Evolutionary conservation across 2,113 vertebrate species (phyloP), one percentile per base, ranked within the genome.

Genomic region (Cepphus grylle): DNA sequence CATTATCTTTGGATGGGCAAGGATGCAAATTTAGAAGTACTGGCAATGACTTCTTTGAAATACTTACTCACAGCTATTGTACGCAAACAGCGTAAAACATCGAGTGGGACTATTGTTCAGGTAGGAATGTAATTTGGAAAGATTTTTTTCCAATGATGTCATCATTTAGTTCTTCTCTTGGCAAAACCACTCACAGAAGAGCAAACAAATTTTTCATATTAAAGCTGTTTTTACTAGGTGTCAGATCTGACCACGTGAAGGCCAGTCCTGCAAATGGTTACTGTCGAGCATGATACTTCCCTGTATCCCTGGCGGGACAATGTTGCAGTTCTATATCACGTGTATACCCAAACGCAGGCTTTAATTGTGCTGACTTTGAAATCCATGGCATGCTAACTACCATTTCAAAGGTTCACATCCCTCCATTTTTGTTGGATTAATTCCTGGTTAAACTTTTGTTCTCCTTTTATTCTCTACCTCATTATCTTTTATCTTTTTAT

Each of bases 381-480:
- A 36, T 73, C 40, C 34, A 0, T 36, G 83, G 45, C 66, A 85
- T 62, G 62, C 58, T 42, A 52, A 32, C 12, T 74, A 42, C 72
- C 47, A 17, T 63, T 70, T 87, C 73, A 62, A 88, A 80, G 66
- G 49, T 62, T 78, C 53, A 55, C 66, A 63, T 67, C 79, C 62
- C 30, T 73, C 81, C 40, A 42, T 91, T 85, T 89, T 43, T 73
- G 29, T 90, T 93, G 80, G 69, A 72, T 89, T 91, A 89, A 66
- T 91, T 96, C 67, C 73, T 93, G 30, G 40, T 95, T 85, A 84
- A 87, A 92, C 32, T 93, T 89, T 85, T 76, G 76, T 91, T 87
- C 59, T 86, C 42, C 88, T 84, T 88, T 92, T 95, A 87, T 86
- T 74, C 90, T 97, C 91, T 86, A 23, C 90, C 93, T 96, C 85